A percentile compares a stretch with the other conserved stretches of the same genome.
phyloP scores from a whole-genome alignment of 35 echinoderm and acorn worm species.

The Anneissia japonica region DNA sequence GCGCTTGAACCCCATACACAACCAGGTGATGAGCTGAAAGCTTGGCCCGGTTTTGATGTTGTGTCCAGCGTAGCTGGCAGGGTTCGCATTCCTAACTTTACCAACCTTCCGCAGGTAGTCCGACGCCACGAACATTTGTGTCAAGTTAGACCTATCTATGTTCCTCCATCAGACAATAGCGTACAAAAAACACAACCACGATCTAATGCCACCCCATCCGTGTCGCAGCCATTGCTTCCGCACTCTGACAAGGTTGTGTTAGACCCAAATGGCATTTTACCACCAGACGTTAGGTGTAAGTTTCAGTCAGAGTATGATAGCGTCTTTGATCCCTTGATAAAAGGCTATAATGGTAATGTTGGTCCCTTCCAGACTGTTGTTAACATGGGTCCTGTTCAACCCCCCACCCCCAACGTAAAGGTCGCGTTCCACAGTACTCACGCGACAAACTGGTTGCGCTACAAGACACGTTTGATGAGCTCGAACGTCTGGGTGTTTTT shows the following conservation, averaged over 20 bases:
- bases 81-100: neutral
- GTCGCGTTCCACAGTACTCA: neutral
- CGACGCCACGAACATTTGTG: conserved; percentile 12
- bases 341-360: neutral
- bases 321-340: neutral
- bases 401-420: conserved; percentile 7
- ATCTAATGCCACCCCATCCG: neutral
- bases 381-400: conserved; percentile 19
- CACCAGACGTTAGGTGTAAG: neutral
- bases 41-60: neutral
- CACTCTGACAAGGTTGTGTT: neutral
- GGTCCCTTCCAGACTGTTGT: conserved; percentile 8
- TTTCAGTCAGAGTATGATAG: conserved; percentile 3
- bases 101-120: neutral
- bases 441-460: conserved; percentile 4
- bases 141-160: neutral
- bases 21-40: neutral
- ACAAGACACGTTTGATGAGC: conserved; percentile 3
- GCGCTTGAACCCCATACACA: neutral
- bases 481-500: conserved; percentile 13
- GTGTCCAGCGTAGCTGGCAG: neutral
- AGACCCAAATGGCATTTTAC: neutral
- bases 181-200: neutral
- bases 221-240: neutral
- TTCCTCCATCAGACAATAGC: neutral